These are phyloP conservation scores for Drosophila nasuta DNA, from an alignment of 1,140 invertebrate species.

Conservation along the genomic window DNA sequence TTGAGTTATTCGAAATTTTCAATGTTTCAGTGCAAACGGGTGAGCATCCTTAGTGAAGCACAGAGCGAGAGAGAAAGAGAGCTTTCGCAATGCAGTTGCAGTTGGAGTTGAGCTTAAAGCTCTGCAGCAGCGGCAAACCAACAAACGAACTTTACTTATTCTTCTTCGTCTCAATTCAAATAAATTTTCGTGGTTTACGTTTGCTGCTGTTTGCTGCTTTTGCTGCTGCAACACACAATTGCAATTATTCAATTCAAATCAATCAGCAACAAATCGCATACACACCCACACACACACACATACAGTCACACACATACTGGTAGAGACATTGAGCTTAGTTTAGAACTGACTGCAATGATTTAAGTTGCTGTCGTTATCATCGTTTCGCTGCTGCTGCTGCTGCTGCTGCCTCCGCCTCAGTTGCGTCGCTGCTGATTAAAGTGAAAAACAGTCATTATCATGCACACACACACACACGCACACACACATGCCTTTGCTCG, in stretches of 20 bases:
- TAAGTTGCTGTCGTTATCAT: conserved; percentile 63
- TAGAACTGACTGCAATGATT: conserved; percentile 73
- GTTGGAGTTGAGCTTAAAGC: neutral
- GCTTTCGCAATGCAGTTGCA: neutral
- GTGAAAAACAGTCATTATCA: conserved; percentile 61
- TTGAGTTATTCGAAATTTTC: neutral
- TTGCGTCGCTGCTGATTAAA: conserved; percentile 68
- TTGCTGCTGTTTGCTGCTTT: conserved; percentile 10
- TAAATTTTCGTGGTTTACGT: conserved; percentile 11
- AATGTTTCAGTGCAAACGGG: conserved; percentile 8
- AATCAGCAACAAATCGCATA: conserved; percentile 70
- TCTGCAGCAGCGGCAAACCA: neutral
- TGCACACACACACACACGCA: conserved; percentile 31
- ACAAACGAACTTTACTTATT: conserved; percentile 31
- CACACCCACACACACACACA: conserved; percentile 37
- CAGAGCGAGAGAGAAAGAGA: neutral
- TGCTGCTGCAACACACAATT: conserved; percentile 56
- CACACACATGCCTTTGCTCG: conserved; percentile 23
- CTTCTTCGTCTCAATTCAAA: conserved; percentile 45
- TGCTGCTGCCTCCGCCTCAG: conserved; percentile 8
- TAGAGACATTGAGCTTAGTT: conserved; percentile 79
- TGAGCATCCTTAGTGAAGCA: neutral
- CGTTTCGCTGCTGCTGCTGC: conserved; percentile 40
- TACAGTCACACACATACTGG: conserved; percentile 14
- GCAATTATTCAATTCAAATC: conserved; percentile 85